A percentile compares a stretch with the other conserved stretches of the same genome.
Evolutionary conservation across 2,113 vertebrate species (phyloP).

Genomic region (Xyrauchen texanus): DNA sequence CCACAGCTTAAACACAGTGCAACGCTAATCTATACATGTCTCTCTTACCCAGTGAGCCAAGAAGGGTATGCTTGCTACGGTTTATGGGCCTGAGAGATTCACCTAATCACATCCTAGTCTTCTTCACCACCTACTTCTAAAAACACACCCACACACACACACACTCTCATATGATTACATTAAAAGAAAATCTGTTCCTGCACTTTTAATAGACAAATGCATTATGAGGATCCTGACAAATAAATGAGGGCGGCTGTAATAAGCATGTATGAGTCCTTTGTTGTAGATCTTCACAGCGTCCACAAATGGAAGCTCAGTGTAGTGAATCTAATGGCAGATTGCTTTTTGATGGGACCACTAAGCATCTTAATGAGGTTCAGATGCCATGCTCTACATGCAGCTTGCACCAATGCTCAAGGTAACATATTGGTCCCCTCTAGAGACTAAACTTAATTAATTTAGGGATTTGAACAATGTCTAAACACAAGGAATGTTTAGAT

Average conservation of each 20-base stretch:
- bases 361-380: slow-evolving; percentile 53
- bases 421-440: slow-evolving; percentile 47
- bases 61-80: background rate
- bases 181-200: slow-evolving; percentile 25
- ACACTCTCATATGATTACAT: slow-evolving; percentile 3
- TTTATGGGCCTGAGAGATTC: slow-evolving; percentile 12
- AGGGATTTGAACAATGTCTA: slow-evolving; percentile 25
- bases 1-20: too few species aligned
- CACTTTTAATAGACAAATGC: slow-evolving; percentile 32
- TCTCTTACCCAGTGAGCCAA: too few species aligned
- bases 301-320: slow-evolving; percentile 53
- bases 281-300: slow-evolving; percentile 48
- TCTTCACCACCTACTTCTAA: background rate
- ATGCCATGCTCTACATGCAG: slow-evolving; percentile 44
- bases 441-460: slow-evolving; percentile 43
- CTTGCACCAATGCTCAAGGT: slow-evolving; percentile 35
- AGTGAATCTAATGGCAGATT: slow-evolving; percentile 57
- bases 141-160: background rate
- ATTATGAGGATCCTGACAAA: slow-evolving; percentile 36
- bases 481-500: slow-evolving; percentile 24
- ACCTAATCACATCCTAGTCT: slow-evolving; percentile 3
- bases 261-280: slow-evolving; percentile 26
- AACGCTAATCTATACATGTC: too few species aligned
- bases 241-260: slow-evolving; percentile 34
- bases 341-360: slow-evolving; percentile 54